Conservation (phyloP, 2,113 vertebrate genomes). For the Oreochromis niloticus region DNA sequence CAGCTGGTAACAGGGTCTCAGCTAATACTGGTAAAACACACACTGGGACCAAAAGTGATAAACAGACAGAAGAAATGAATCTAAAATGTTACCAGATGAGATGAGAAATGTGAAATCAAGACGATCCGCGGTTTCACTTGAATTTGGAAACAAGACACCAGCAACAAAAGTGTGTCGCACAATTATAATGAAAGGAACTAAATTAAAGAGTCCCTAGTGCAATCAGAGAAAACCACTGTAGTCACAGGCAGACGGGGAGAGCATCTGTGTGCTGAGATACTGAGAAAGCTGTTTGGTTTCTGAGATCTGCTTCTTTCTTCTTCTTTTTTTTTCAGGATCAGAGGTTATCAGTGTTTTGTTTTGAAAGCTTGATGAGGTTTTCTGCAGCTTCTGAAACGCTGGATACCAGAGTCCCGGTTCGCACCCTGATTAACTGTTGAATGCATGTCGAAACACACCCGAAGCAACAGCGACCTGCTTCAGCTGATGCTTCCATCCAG, state of each 20-base stretch:
- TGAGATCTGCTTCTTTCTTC: neutral
- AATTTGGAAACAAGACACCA: neutral
- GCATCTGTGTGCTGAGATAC: neutral
- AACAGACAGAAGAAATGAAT: neutral
- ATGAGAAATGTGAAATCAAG: neutral
- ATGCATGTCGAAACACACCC: neutral
- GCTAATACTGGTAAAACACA: neutral
- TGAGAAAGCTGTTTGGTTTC: neutral
- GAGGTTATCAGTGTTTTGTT: constrained; percentile 27
- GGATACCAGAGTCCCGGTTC: neutral
- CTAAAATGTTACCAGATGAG: neutral
- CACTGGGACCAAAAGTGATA: neutral
- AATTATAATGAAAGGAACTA: neutral
- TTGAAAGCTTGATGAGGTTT: constrained; percentile 6
- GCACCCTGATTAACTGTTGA: neutral
- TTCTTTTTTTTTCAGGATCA: neutral
- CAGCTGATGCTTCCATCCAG: neutral
- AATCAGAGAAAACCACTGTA: neutral
- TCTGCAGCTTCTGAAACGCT: neutral
- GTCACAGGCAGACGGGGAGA: neutral
- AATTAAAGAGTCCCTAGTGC: neutral
- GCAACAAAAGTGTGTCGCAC: neutral
- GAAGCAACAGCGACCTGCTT: neutral
- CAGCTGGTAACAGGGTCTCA: neutral
- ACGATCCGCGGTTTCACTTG: neutral